Evolutionary conservation across 2,113 vertebrate genomes (phyloP).

Genomic region (Pseudorhombus dupliciocellatus): DNA sequence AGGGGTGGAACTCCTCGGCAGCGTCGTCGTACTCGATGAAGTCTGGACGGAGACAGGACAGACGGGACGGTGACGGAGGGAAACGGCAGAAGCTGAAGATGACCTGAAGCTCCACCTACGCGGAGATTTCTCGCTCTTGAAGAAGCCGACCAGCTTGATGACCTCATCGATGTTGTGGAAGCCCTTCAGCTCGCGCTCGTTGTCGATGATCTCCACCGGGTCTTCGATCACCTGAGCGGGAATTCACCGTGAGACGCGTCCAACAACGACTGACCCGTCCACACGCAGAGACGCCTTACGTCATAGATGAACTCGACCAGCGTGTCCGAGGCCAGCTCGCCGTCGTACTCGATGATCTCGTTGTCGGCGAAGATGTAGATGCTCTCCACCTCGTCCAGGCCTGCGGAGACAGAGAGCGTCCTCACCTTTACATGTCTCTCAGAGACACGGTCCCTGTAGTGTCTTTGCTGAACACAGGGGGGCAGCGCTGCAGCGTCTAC

Average conservation of each 20-base stretch:
- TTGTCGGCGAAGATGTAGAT: slow-evolving; percentile 91
- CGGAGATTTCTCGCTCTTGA: slow-evolving; percentile 88
- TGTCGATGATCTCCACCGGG: slow-evolving; percentile 89
- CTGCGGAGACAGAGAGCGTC: slow-evolving; percentile 57
- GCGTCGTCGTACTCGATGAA: slow-evolving; percentile 89
- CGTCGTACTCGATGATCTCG: slow-evolving; percentile 92
- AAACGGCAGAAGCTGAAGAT: too few relatives aligned
- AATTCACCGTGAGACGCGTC: too few relatives aligned
- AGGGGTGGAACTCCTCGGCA: slow-evolving; percentile 92
- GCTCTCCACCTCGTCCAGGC: slow-evolving; percentile 89
- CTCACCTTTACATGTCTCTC: too few relatives aligned
- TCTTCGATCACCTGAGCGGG: slow-evolving; percentile 85
- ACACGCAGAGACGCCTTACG: slow-evolving; percentile 79
- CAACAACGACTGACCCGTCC: too few relatives aligned
- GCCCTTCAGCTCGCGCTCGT: slow-evolving; percentile 87
- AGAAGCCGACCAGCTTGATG: slow-evolving; percentile 90
- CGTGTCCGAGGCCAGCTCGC: slow-evolving; percentile 88
- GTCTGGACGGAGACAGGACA: slow-evolving; percentile 72
- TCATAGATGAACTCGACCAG: slow-evolving; percentile 92
- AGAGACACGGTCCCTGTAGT: too few relatives aligned
- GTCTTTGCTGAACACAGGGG: slow-evolving; percentile 51
- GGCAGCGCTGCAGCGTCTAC: slow-evolving; percentile 49
- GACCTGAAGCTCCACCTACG: slow-evolving; percentile 79
- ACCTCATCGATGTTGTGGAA: slow-evolving; percentile 90
- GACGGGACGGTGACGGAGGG: too few relatives aligned